Conservation (phyloP, 2,888 invertebrate species). For the Embidobia sp. region DNA sequence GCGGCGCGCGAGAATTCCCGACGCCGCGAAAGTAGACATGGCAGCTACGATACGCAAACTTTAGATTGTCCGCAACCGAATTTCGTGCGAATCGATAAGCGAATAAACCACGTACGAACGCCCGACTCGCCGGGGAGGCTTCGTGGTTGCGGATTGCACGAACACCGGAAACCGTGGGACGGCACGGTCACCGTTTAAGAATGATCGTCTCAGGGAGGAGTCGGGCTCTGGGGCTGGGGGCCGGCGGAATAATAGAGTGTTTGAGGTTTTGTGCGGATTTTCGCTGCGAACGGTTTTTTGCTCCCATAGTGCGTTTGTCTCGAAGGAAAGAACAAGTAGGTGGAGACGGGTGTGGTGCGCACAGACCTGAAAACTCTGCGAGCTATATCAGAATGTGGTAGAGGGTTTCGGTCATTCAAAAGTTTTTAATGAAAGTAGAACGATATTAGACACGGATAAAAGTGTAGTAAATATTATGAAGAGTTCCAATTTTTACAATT, state of each 20-base stretch:
- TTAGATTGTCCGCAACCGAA: constrained; percentile 62
- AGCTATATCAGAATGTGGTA: too few species aligned
- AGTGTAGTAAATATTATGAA: too few species aligned
- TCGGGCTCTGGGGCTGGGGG: constrained; percentile 10
- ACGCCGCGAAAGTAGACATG: constrained; percentile 43
- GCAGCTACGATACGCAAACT: constrained; percentile 61
- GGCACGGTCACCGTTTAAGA: constrained; percentile 32
- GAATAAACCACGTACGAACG: constrained; percentile 59
- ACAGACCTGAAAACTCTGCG: too few species aligned
- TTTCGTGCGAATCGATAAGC: constrained; percentile 62
- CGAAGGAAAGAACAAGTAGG: too few species aligned
- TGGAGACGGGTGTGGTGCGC: too few species aligned
- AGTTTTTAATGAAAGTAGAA: too few species aligned
- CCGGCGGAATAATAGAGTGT: constrained; percentile 26
- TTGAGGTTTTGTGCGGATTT: constrained; percentile 27
- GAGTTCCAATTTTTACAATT: too few species aligned
- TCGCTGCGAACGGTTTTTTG: too few species aligned
- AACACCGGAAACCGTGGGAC: constrained; percentile 8
- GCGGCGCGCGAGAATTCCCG: constrained; percentile 46
- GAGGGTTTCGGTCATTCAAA: too few species aligned
- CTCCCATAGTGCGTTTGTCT: too few species aligned
- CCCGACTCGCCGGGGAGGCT: constrained; percentile 19
- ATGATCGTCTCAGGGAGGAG: constrained; percentile 27
- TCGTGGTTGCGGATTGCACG: constrained; percentile 43
- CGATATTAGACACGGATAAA: too few species aligned